These are phyloP conservation scores for Fratercula arctica DNA, from an alignment of 2,797 vertebrate species.

Conservation along the genomic window DNA sequence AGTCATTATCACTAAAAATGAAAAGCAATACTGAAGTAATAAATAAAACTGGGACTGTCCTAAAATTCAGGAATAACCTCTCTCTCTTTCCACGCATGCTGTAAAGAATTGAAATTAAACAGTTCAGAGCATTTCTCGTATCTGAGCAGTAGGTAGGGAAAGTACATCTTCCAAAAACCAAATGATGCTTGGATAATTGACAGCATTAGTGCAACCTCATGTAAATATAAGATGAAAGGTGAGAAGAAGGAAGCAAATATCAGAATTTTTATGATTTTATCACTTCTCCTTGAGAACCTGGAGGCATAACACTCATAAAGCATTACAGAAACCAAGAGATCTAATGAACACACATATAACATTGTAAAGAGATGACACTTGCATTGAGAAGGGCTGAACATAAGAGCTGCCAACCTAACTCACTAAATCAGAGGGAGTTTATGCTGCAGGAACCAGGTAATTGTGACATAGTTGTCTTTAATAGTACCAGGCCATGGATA, in stretches of 20 bases:
- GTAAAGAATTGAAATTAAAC: conserved; percentile 32
- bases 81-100: not conserved
- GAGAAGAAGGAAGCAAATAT: conserved; percentile 26
- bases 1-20: conserved; percentile 24
- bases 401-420: not conserved
- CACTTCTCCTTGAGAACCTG: conserved; percentile 26
- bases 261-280: conserved; percentile 19
- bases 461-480: rapidly evolving
- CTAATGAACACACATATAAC: not conserved
- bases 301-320: conserved; percentile 11
- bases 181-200: conserved; percentile 47
- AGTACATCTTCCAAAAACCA: not conserved
- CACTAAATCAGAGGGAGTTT: not conserved
- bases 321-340: not conserved
- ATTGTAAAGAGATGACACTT: conserved; percentile 38
- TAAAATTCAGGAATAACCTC: conserved; percentile 37
- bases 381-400: not conserved
- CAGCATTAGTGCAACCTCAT: conserved; percentile 38
- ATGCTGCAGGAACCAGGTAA: not conserved
- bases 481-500: not conserved
- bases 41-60: conserved; percentile 21
- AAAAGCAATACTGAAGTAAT: conserved; percentile 2
- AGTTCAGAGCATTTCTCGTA: conserved; percentile 38
- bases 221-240: conserved; percentile 37
- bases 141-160: not conserved